Evolutionary conservation across 2,113 vertebrate species (phyloP).

Genomic region (Recurvirostra avosetta): DNA sequence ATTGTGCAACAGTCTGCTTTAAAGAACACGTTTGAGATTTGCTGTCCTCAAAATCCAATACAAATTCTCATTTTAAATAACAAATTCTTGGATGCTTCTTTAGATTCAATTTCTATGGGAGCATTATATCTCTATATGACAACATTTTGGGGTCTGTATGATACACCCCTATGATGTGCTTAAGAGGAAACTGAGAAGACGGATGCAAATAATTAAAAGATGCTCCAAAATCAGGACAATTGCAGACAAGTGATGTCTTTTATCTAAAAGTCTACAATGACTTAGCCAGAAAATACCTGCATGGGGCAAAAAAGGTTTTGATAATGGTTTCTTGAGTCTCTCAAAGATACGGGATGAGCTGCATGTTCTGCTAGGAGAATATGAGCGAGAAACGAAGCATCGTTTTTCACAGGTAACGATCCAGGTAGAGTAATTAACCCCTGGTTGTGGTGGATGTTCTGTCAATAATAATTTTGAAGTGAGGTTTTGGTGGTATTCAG

Average conservation of each 20-base stretch:
- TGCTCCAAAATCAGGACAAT: not conserved
- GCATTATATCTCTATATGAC: too few relatives aligned
- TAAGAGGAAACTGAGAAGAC: not conserved
- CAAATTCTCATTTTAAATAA: not conserved
- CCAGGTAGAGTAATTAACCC: constrained; percentile 5
- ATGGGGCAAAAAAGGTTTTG: not conserved
- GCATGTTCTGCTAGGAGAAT: not conserved
- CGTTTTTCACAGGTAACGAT: not conserved
- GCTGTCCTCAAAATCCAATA: not conserved
- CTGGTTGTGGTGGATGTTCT: not conserved
- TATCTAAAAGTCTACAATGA: not conserved
- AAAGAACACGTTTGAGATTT: not conserved
- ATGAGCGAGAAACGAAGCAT: not conserved
- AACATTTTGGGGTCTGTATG: not conserved
- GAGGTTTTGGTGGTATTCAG: constrained; percentile 37
- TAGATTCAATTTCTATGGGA: not conserved
- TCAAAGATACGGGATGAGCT: not conserved
- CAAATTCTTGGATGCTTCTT: not conserved
- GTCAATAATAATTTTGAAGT: constrained; percentile 5
- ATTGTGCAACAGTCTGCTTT: not conserved
- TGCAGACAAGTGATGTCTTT: not conserved
- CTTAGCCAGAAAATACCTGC: not conserved
- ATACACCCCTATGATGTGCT: too few relatives aligned
- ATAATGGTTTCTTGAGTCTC: not conserved
- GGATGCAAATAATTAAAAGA: not conserved